These are phyloP conservation scores for Clunio marinus DNA, from an alignment of 2,888 invertebrate genomes.

Conservation along the genomic window DNA sequence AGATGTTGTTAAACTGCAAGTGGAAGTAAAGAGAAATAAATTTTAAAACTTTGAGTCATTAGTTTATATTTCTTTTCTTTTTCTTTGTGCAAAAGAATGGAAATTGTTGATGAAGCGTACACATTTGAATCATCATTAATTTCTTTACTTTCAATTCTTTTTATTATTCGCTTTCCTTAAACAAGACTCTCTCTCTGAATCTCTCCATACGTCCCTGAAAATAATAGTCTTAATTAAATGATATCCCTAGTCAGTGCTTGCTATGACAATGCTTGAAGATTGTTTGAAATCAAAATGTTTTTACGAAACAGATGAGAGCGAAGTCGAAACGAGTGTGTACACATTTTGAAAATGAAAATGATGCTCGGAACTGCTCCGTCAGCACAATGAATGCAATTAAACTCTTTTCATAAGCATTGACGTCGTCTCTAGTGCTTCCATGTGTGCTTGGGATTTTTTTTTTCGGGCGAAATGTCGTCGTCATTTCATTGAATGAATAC, in stretches of 20 bases:
- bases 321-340: neutral
- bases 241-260: conserved; percentile 31
- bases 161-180: neutral
- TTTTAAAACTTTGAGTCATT: conserved; percentile 1
- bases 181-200: neutral
- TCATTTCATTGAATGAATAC: no score
- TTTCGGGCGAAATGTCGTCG: conserved; percentile 3
- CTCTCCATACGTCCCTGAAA: no score
- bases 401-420: conserved; percentile 34
- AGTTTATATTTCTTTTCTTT: neutral
- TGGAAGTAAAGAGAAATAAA: neutral
- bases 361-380: conserved; percentile 24
- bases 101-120: neutral
- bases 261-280: conserved; percentile 24
- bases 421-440: conserved; percentile 13
- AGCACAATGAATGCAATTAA: conserved; percentile 39
- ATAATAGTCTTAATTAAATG: conserved; percentile 39
- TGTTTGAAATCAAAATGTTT: conserved; percentile 27
- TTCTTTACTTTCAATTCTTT: neutral
- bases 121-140: conserved; percentile 13
- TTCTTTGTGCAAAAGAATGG: no score
- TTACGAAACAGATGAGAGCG: conserved; percentile 7
- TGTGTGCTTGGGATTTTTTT: neutral
- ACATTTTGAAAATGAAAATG: neutral
- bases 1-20: no score